Evolutionary conservation across 2,888 invertebrate genomes (phyloP).

Genomic region (Euzetes globulus): DNA sequence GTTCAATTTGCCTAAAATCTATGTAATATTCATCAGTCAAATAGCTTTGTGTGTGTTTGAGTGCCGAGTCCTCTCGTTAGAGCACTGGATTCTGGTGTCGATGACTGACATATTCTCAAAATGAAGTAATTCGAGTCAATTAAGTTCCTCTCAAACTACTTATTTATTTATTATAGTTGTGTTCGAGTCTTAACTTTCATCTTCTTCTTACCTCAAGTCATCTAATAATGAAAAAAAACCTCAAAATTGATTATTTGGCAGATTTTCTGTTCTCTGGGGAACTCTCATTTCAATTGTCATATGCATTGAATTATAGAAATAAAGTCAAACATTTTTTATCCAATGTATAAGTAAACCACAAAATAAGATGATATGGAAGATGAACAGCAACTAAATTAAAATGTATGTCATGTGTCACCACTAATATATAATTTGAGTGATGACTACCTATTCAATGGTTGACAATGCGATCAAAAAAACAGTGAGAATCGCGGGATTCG

Average conservation of each 20-base stretch:
- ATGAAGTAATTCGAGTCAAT: slow-evolving; percentile 25
- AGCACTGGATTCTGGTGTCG: neutral
- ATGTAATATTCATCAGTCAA: neutral
- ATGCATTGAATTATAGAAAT: neutral
- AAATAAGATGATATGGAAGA: slow-evolving; percentile 7
- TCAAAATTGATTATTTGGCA: slow-evolving; percentile 12
- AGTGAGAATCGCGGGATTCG: neutral
- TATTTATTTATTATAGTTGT: slow-evolving; percentile 9
- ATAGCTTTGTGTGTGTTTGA: neutral
- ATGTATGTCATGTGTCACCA: slow-evolving; percentile 7
- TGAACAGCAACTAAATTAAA: neutral
- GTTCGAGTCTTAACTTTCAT: neutral
- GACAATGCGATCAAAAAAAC: neutral
- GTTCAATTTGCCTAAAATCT: neutral
- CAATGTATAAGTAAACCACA: neutral
- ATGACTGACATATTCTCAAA: slow-evolving; percentile 9
- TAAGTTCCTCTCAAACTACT: slow-evolving; percentile 6
- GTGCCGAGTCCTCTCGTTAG: neutral
- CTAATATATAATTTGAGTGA: neutral
- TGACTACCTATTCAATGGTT: neutral
- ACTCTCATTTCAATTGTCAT: slow-evolving; percentile 17
- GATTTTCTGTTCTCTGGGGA: slow-evolving; percentile 21
- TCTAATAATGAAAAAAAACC: neutral
- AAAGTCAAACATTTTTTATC: neutral
- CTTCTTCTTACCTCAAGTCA: neutral